Percentiles rank a stretch among this genome's conserved stretches.
Evolutionary conservation across 1,140 invertebrate genomes (phyloP).

Genomic region (Dreissena rostriformis): DNA sequence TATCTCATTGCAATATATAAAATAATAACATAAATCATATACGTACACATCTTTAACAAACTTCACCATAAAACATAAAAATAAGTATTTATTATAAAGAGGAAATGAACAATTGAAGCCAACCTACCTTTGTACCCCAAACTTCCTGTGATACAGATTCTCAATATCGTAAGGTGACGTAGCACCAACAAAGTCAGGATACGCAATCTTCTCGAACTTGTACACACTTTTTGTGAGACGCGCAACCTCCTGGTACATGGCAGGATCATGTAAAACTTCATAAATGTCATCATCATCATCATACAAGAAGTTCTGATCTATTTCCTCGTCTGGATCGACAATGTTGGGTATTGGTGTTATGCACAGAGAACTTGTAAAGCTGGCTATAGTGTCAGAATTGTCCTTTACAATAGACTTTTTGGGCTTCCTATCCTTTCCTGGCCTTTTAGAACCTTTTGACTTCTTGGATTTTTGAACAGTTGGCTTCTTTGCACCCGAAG

Average conservation of each 20-base stretch:
- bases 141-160: conserved; percentile 74
- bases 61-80: too few species aligned
- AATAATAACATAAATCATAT: too few species aligned
- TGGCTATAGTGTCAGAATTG: conserved; percentile 18
- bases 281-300: conserved; percentile 66
- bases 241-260: conserved; percentile 70
- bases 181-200: conserved; percentile 78
- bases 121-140: conserved; percentile 79
- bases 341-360: conserved; percentile 62
- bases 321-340: conserved; percentile 55
- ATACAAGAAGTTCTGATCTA: conserved; percentile 51
- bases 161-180: conserved; percentile 66
- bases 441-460: conserved; percentile 64
- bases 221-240: conserved; percentile 72
- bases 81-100: too few species aligned
- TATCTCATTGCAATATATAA: too few species aligned
- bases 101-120: too few species aligned
- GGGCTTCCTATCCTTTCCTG: conserved; percentile 60
- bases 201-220: conserved; percentile 78
- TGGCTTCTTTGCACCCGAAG: conserved; percentile 44
- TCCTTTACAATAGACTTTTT: conserved; percentile 53
- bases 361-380: conserved; percentile 61
- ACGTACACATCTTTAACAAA: too few species aligned
- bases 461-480: conserved; percentile 62
- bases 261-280: conserved; percentile 66